Percentiles rank a stretch among this genome's conserved stretches.
These are phyloP conservation scores for Urocolius indicus DNA, from an alignment of 2,113 vertebrate genomes.

Conservation along the genomic window DNA sequence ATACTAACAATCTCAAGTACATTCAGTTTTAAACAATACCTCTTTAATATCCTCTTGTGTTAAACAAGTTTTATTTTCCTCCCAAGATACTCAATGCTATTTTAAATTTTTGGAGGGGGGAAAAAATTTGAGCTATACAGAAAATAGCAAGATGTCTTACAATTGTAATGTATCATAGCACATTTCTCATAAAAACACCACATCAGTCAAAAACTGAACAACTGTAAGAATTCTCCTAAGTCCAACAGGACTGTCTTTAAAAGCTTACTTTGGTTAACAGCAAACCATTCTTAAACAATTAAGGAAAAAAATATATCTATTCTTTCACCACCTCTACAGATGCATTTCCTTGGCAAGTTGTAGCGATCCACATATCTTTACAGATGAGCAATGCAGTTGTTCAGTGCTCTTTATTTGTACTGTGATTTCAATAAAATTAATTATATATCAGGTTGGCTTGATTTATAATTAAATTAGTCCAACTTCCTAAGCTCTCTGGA, in stretches of 20 bases:
- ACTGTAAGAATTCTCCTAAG: background rate
- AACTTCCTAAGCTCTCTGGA: background rate
- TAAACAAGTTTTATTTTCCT: constrained; percentile 57
- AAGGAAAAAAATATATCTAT: constrained; percentile 22
- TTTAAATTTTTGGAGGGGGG: constrained; percentile 55
- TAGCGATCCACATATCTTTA: background rate
- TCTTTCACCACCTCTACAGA: constrained; percentile 53
- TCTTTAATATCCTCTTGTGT: constrained; percentile 61
- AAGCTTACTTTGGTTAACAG: constrained; percentile 77
- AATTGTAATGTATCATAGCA: constrained; percentile 3
- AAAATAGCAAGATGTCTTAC: constrained; percentile 59
- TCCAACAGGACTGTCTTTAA: constrained; percentile 50
- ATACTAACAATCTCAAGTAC: constrained; percentile 76
- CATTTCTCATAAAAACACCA: constrained; percentile 33
- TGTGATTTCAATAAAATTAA: background rate
- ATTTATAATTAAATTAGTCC: background rate
- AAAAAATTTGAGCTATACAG: constrained; percentile 41
- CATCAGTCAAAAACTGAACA: constrained; percentile 42
- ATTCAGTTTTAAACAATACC: constrained; percentile 72
- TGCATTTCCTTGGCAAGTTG: constrained; percentile 29
- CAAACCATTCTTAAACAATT: constrained; percentile 68
- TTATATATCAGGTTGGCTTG: background rate
- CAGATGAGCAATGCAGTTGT: background rate
- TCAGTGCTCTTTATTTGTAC: background rate
- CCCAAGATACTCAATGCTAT: constrained; percentile 63